phyloP scores from a whole-genome alignment of 2,797 vertebrate genomes.

The Eutrigla gurnardus region DNA sequence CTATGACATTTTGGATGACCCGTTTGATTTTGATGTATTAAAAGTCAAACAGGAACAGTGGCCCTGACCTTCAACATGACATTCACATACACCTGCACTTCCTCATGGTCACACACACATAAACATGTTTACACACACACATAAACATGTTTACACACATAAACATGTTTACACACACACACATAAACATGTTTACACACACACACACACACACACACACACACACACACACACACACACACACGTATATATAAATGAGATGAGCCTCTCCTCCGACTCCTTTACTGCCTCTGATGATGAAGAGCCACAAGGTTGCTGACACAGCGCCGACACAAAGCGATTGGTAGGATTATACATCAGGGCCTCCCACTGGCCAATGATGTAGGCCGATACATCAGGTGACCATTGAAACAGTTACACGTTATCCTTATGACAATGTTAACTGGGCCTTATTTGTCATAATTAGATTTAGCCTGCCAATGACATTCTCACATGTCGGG shows the following conservation, averaged over 20 bases:
- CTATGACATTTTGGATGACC: conserved; percentile 10
- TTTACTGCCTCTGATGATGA: conserved; percentile 66
- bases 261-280: conserved; percentile 36
- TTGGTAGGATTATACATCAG: conserved; percentile 76
- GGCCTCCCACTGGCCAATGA: conserved; percentile 62
- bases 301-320: conserved; percentile 76
- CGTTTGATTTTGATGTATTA: conserved; percentile 24
- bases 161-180: conserved; percentile 11
- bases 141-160: no score
- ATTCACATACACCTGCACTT: conserved; percentile 10
- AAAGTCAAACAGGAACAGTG: conserved; percentile 29
- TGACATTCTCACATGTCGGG: conserved; percentile 2
- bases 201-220: conserved; percentile 10
- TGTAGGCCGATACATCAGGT: conserved; percentile 59
- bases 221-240: conserved; percentile 6
- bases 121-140: conserved; percentile 5
- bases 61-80: conserved; percentile 42
- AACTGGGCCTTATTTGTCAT: conserved; percentile 18
- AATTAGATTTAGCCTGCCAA: conserved; percentile 12
- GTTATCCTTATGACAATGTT: conserved; percentile 32
- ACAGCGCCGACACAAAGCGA: conserved; percentile 63
- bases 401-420: conserved; percentile 50
- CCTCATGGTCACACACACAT: conserved; percentile 10
- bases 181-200: conserved; percentile 8
- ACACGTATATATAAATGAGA: conserved; percentile 31